A percentile compares a stretch with the other conserved stretches of the same genome.
These are phyloP conservation scores for Esox niger DNA, from an alignment of 2,113 vertebrate genomes.

Conservation along the genomic window DNA sequence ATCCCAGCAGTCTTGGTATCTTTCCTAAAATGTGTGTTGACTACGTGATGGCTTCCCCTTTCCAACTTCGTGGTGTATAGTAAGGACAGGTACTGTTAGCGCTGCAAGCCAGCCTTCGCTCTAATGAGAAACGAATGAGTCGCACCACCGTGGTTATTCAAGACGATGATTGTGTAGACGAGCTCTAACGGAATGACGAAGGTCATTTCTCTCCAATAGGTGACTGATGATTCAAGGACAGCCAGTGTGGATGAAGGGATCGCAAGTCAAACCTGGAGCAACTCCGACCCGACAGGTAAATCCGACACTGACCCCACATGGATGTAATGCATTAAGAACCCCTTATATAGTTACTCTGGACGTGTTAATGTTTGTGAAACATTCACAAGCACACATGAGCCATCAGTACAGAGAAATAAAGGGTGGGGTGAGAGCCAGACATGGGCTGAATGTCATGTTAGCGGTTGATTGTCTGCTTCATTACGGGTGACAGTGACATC, in stretches of 20 bases:
- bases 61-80: too few relatives aligned
- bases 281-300: slow-evolving; percentile 83
- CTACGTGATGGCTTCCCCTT: too few relatives aligned
- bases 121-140: slow-evolving; percentile 32
- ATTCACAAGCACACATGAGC: too few relatives aligned
- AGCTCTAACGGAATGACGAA: slow-evolving; percentile 25
- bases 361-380: too few relatives aligned
- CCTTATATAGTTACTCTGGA: too few relatives aligned
- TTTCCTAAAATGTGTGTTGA: too few relatives aligned
- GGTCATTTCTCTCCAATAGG: slow-evolving; percentile 60
- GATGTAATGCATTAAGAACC: too few relatives aligned
- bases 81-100: neutral
- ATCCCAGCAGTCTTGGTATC: too few relatives aligned
- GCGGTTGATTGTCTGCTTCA: neutral
- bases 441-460: neutral
- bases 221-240: slow-evolving; percentile 77
- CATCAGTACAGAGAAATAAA: too few relatives aligned
- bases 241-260: slow-evolving; percentile 86
- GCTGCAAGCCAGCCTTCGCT: slow-evolving; percentile 25
- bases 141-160: slow-evolving; percentile 24
- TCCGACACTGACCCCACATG: neutral
- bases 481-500: neutral
- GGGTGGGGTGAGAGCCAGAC: neutral
- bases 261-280: slow-evolving; percentile 80
- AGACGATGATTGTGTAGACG: slow-evolving; percentile 37